These are phyloP conservation scores for Saxicola maurus DNA, from an alignment of 2,797 vertebrate species.

Conservation along the genomic window DNA sequence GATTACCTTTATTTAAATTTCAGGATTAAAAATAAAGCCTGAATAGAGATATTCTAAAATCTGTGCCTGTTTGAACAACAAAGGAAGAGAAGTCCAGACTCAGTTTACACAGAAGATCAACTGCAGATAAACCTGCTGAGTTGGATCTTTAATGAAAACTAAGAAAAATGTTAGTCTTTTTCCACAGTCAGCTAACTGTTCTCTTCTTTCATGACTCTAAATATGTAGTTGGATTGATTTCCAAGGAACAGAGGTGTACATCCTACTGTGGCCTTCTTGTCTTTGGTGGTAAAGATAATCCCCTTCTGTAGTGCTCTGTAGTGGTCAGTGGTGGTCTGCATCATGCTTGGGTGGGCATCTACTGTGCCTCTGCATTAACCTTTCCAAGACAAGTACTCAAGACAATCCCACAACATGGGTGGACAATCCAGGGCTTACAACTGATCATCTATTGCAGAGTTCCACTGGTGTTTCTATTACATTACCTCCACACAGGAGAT, in stretches of 20 bases:
- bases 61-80: conserved; percentile 11
- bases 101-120: neutral
- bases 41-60: neutral
- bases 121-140: neutral
- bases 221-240: neutral
- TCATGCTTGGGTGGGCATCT: neutral
- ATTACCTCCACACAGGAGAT: neutral
- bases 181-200: neutral
- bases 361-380: neutral
- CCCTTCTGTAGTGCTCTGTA: neutral
- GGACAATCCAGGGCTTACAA: neutral
- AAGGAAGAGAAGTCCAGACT: neutral
- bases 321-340: neutral
- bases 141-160: neutral
- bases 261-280: neutral
- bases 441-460: neutral
- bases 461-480: neutral
- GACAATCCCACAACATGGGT: neutral
- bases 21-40: neutral
- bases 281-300: neutral
- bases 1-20: conserved; percentile 27
- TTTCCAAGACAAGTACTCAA: neutral
- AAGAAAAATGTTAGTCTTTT: neutral
- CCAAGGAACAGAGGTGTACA: neutral
- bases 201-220: neutral